Conservation (phyloP, 2,113 vertebrate species). For the Daphoenositta chrysoptera region DNA sequence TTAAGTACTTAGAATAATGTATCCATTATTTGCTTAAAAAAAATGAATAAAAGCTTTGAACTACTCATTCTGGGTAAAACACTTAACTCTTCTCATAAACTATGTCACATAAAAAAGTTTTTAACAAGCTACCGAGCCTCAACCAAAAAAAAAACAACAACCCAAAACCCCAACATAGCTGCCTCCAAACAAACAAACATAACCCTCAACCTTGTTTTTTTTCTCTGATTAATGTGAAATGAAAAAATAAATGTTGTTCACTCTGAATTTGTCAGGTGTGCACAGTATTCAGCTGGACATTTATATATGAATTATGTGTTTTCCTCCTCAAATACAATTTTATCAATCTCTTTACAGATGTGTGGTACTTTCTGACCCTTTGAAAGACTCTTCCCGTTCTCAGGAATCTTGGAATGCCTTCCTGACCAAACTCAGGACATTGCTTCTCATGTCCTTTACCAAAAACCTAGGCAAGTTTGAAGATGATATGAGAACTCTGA, state of each 20-base stretch:
- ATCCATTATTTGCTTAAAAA: not conserved
- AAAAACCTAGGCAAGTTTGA: constrained; percentile 97
- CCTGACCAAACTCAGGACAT: constrained; percentile 92
- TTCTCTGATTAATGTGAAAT: not conserved
- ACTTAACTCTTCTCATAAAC: not conserved
- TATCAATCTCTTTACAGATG: constrained; percentile 76
- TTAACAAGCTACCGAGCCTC: not conserved
- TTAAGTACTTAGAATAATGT: not conserved
- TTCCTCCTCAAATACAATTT: not conserved
- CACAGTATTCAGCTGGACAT: not conserved
- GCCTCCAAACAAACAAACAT: not conserved
- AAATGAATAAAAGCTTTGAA: not conserved
- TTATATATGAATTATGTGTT: not conserved
- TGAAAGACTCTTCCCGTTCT: constrained; percentile 97
- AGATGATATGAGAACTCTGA: constrained; percentile 95
- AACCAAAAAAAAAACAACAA: not conserved
- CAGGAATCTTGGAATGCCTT: constrained; percentile 98
- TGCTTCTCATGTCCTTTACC: constrained; percentile 98
- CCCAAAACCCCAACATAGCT: not conserved
- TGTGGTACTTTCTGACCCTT: constrained; percentile 91
- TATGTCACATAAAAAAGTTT: not conserved
- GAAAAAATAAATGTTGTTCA: not conserved
- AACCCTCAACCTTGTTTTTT: not conserved
- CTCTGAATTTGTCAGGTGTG: not conserved
- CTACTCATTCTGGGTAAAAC: not conserved